phyloP scores from a whole-genome alignment of 2,888 invertebrate species.

The Salpingus planirostris region DNA sequence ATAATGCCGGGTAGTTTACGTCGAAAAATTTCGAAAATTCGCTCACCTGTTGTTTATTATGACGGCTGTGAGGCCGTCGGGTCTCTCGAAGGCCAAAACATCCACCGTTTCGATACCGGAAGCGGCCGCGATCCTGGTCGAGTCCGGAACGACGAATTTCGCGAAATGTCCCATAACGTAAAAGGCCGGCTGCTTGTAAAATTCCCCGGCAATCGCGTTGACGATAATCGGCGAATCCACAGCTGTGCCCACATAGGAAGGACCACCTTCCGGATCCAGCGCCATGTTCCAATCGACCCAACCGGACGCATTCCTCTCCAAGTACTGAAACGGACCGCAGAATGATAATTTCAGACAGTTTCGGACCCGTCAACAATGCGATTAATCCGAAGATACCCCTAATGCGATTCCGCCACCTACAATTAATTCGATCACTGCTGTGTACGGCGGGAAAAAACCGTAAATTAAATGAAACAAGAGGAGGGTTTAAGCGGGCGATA shows the following conservation, averaged over 20 bases:
- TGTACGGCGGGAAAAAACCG: too few relatives aligned
- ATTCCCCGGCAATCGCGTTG: conserved; percentile 53
- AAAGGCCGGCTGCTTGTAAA: conserved; percentile 84
- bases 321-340: conserved; percentile 48
- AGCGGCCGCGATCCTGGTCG: conserved; percentile 38
- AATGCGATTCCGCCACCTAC: too few relatives aligned
- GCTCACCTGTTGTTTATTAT: conserved; percentile 49
- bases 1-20: background rate
- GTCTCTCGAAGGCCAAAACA: conserved; percentile 44
- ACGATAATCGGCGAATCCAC: conserved; percentile 75
- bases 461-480: too few relatives aligned
- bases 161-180: conserved; percentile 75
- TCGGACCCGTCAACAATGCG: too few relatives aligned
- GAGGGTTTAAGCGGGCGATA: too few relatives aligned
- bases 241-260: conserved; percentile 68
- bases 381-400: too few relatives aligned
- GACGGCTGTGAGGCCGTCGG: conserved; percentile 41
- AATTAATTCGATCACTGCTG: too few relatives aligned
- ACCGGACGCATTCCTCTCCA: conserved; percentile 65
- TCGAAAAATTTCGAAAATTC: background rate
- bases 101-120: too few relatives aligned
- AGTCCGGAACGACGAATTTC: conserved; percentile 55
- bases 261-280: conserved; percentile 65
- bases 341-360: conserved; percentile 28
- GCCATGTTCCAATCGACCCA: conserved; percentile 92